A percentile compares a stretch with the other conserved stretches of the same genome.
These are phyloP conservation scores for Synodontis membranacea DNA, from an alignment of 2,113 vertebrate species.

Conservation along the genomic window DNA sequence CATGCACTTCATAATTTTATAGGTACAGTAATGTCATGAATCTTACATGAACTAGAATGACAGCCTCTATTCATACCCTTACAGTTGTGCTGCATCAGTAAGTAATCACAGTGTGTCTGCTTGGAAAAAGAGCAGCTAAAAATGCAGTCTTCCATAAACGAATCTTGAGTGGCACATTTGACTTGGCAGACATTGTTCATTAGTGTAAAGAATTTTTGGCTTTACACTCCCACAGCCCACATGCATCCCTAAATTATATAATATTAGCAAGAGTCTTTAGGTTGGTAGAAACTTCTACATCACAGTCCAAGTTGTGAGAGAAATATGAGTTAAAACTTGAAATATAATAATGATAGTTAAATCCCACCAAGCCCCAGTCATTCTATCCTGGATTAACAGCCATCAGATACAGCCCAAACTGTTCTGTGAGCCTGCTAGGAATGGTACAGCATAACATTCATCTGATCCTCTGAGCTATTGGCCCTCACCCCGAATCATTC, in stretches of 20 bases:
- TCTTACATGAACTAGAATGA: neutral
- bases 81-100: neutral
- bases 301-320: neutral
- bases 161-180: neutral
- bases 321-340: neutral
- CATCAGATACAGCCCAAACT: neutral
- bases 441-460: conserved; percentile 3
- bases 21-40: neutral
- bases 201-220: neutral
- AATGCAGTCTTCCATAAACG: neutral
- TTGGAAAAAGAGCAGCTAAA: neutral
- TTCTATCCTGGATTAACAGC: neutral
- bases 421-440: conserved; percentile 4
- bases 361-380: neutral
- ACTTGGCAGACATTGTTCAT: neutral
- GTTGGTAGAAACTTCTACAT: neutral
- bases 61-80: neutral
- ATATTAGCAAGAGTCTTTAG: neutral
- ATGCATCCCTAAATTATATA: neutral
- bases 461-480: conserved; percentile 23
- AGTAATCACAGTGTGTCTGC: neutral
- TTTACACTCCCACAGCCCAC: conserved; percentile 3
- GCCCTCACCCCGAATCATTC: neutral
- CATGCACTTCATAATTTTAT: neutral
- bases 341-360: neutral